phyloP scores from a whole-genome alignment of 2,797 vertebrate genomes.

The Anabacerthia variegaticeps region DNA sequence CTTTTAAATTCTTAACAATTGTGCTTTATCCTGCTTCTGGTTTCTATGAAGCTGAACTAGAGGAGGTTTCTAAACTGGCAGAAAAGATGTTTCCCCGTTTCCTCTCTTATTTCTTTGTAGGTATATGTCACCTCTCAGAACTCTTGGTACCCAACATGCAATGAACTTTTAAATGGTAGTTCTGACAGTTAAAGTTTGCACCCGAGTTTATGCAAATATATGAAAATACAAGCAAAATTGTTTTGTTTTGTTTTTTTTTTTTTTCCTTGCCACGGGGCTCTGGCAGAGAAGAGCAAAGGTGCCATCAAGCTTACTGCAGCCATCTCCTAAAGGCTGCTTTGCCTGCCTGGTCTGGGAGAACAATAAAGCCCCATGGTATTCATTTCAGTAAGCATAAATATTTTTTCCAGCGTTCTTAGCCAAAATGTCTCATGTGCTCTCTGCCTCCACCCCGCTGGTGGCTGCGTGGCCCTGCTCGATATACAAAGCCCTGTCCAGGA shows the following conservation, averaged over 20 bases:
- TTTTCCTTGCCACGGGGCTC: background rate
- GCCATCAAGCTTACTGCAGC: background rate
- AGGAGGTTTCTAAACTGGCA: background rate
- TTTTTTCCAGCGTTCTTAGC: conserved; percentile 31
- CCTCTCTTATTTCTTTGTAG: background rate
- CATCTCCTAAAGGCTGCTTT: background rate
- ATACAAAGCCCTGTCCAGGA: background rate
- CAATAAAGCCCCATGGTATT: conserved; percentile 17
- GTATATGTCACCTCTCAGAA: background rate
- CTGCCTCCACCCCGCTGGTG: conserved; percentile 23
- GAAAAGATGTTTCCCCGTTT: background rate
- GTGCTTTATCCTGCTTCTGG: background rate
- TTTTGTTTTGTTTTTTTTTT: too few relatives aligned
- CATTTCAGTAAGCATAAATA: conserved; percentile 32
- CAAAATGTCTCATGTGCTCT: conserved; percentile 3
- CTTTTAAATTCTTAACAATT: background rate
- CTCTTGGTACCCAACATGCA: background rate
- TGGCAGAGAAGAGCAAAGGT: background rate
- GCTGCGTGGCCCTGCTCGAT: background rate
- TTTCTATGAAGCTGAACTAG: background rate
- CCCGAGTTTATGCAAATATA: background rate
- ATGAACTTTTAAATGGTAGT: background rate
- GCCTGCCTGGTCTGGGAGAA: conserved; percentile 11
- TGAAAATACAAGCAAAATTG: background rate
- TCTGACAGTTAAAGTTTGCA: background rate